A percentile compares a stretch with the other conserved stretches of the same genome.
These are phyloP conservation scores for Ecliptopera silaceata DNA, from an alignment of 2,888 invertebrate genomes.

Conservation along the genomic window DNA sequence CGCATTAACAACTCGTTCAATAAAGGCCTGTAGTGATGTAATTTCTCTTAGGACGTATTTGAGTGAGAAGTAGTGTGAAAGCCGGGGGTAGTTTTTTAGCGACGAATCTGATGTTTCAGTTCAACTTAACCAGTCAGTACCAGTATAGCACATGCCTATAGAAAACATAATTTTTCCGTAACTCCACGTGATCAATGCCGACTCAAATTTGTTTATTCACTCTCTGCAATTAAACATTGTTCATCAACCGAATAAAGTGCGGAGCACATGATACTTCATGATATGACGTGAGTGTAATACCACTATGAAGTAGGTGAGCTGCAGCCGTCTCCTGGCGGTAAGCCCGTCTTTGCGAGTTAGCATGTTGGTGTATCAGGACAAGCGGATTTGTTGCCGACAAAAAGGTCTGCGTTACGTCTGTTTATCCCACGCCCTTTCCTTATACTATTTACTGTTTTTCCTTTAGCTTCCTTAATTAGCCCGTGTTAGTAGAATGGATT, in stretches of 20 bases:
- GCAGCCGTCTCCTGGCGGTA: neutral
- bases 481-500: neutral
- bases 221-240: too few species aligned
- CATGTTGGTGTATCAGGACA: neutral
- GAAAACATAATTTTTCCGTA: too few species aligned
- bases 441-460: neutral
- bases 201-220: too few species aligned
- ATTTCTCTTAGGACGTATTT: slow-evolving; percentile 8
- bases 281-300: too few species aligned
- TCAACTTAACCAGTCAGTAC: too few species aligned
- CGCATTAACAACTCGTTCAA: neutral
- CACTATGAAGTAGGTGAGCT: neutral
- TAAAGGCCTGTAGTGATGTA: neutral
- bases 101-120: neutral
- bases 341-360: slow-evolving; percentile 1
- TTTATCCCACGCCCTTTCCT: slow-evolving; percentile 2
- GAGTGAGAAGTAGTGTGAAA: neutral
- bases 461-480: neutral
- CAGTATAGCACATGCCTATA: too few species aligned
- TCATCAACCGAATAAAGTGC: too few species aligned
- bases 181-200: too few species aligned
- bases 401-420: neutral
- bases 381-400: neutral
- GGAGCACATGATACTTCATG: too few species aligned
- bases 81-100: neutral